Percentiles rank a stretch among this genome's conserved stretches.
Evolutionary conservation across 2,888 invertebrate genomes (phyloP).

Genomic region (Erannis defoliaria): DNA sequence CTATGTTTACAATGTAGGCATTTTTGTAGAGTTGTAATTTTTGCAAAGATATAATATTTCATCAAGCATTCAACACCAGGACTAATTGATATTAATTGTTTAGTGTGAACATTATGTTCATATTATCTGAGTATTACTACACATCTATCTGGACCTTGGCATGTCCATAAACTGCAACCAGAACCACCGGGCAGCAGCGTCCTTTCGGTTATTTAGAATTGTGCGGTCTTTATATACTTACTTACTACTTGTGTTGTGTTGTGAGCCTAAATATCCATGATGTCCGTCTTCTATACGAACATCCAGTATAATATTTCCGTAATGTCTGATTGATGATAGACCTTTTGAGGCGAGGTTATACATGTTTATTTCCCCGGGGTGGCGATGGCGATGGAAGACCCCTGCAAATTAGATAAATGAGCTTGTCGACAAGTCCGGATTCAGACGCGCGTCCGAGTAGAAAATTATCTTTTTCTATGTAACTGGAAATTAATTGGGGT

Average conservation of each 20-base stretch:
- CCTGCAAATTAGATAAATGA: conserved; percentile 47
- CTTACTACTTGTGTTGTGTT: too few relatives aligned
- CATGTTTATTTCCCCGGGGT: conserved; percentile 43
- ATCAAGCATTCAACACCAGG: not conserved
- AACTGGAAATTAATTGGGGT: conserved; percentile 33
- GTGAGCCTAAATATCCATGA: too few relatives aligned
- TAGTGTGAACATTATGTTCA: not conserved
- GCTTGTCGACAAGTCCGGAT: conserved; percentile 33
- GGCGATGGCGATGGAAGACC: conserved; percentile 41
- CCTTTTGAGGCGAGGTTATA: conserved; percentile 42
- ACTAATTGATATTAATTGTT: not conserved
- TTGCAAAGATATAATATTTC: not conserved
- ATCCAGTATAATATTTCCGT: conserved; percentile 8
- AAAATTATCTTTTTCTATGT: conserved; percentile 46
- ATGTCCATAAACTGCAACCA: too few relatives aligned
- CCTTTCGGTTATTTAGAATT: too few relatives aligned
- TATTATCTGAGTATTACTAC: too few relatives aligned
- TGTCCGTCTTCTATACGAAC: too few relatives aligned
- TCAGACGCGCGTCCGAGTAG: conserved; percentile 40
- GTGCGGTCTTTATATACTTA: too few relatives aligned
- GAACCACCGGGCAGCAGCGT: too few relatives aligned
- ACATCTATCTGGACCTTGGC: too few relatives aligned
- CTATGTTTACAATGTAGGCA: conserved; percentile 37
- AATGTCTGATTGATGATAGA: conserved; percentile 42
- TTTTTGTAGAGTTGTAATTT: not conserved